Evolutionary conservation across 2,113 vertebrate genomes (phyloP), one percentile per base, ranked within the genome.

Genomic region (Zapornia atra): DNA sequence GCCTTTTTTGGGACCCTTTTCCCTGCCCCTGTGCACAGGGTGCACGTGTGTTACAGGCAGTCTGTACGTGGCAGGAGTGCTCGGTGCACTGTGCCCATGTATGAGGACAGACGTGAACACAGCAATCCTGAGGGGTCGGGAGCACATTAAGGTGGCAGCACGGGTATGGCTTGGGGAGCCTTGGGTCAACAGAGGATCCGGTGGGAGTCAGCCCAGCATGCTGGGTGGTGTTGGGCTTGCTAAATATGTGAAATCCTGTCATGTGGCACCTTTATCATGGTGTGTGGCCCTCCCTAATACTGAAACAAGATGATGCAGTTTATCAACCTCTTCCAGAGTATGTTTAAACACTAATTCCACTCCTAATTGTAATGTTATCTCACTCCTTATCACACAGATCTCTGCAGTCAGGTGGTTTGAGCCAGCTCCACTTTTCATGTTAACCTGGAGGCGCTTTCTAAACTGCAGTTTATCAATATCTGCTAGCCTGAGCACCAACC

Each of bases 11-110:
- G 19, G 29, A 26, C 34, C 36, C 12, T 90, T 31, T 84, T 57
- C 48, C 38, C 40, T 16, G 14, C 31, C 44, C 38, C 5, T 2
- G 1, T 19, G n/a, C 11, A 33, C 33, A 38, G 11, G 0, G 0
- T 64, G 38, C 17, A 11, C 3, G 7, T 48, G 19, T 1, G 0
- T 7, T 46, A 10, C 29, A 34, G 81, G 56, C 60, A 29, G 29
- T 34, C 65, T 29, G 11, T 29, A 11, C 11, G 0, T 33, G 26
- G 36, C 0, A 0, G 78, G 26, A 66, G 60, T 4, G 56, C 18
- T 22, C 5, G 21, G 8, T 24, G 86, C 0, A 0, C 33, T 13
- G 10, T 36, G 48, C 15, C 2, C 38, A 19, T 44, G 7, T 10
- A 9, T 15, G 18, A 34, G 25, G 78, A 20, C 29, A 21, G 26